These are phyloP conservation scores for Isaurus tuberculatus DNA, from an alignment of 92 coral and sea anemone species.

Conservation along the genomic window DNA sequence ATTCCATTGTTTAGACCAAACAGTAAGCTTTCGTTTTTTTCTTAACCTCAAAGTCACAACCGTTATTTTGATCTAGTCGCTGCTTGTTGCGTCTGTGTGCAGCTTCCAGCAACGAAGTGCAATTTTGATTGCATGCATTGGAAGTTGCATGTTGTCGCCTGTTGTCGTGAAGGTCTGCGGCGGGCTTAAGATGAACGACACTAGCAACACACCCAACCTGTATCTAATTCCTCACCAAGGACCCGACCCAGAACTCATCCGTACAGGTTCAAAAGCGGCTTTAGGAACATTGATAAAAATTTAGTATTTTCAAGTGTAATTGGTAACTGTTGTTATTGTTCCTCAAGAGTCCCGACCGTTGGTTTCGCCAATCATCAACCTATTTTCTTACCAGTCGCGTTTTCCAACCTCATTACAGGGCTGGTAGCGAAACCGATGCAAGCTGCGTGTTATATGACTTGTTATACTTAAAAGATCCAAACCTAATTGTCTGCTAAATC, in stretches of 20 bases:
- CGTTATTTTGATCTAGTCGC: too few species aligned
- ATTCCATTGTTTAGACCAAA: too few species aligned
- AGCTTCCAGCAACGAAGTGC: too few species aligned
- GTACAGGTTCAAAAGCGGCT: slow-evolving; percentile 25
- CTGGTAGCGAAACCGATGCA: slow-evolving; percentile 26
- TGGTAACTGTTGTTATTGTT: slow-evolving; percentile 29
- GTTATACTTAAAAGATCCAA: slow-evolving; percentile 22
- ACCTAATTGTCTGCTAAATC: not conserved
- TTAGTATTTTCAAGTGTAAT: not conserved
- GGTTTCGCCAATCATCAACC: slow-evolving; percentile 35
- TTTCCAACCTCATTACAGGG: slow-evolving; percentile 34
- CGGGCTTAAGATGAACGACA: slow-evolving; percentile 31
- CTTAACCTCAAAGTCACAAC: too few species aligned
- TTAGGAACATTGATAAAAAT: slow-evolving; percentile 36
- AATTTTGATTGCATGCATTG: too few species aligned
- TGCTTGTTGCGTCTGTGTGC: too few species aligned
- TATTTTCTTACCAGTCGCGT: slow-evolving; percentile 35
- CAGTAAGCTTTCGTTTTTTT: too few species aligned
- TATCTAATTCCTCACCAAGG: not conserved
- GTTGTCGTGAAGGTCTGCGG: too few species aligned
- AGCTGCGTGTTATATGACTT: slow-evolving; percentile 37
- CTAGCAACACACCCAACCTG: not conserved
- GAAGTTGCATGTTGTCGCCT: too few species aligned
- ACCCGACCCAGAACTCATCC: slow-evolving; percentile 24
- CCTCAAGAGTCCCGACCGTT: slow-evolving; percentile 18